Base-by-base conservation (phyloP, 2,113 vertebrate genomes). In the Cyanistes caeruleus region DNA sequence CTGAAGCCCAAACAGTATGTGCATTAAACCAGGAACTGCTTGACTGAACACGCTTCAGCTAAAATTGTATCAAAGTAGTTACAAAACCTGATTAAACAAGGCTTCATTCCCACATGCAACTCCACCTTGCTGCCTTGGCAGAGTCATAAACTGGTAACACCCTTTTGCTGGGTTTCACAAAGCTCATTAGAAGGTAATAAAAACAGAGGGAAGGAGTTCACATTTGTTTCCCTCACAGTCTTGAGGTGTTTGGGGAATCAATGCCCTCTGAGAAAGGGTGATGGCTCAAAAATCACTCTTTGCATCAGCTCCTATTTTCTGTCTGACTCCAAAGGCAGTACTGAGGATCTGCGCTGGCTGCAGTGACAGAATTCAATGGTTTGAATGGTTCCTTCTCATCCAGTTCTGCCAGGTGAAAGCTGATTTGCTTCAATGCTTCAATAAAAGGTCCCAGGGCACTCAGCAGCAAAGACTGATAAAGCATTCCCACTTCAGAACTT, bases 41-140 rank as follows among this genome's bases (percentile, higher is more conserved):
- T 97, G 96, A 96, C 95, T 64, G 86, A 97, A 97, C 97, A 95
- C 28, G 97, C 96, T 96, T 94, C 72, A 93, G 93, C 95, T 97
- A 96, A 97, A 97, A 78, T 93, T 95, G 20, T 94, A 93, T 86
- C 73, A 77, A 97, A 94, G 82, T 68, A 95, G 95, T 97, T 97
- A 97, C 78, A 97, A 96, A 97, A 95, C 95, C 93, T 95, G 95
- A 97, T 96, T 97, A 98, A 97, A 98, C 95, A 97, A 96, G 89
- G 92, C 83, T 95, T 95, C 95, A 93, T 97, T 98, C 96, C 95
- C 97, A 97, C 86, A 91, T 37, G 41, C 53, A 92, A 33, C 98
- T 97, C 97, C 97, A 97, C 98, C 98, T 98, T 96, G 82, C 77
- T 96, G 92, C 64, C 90, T 94, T 98, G 97, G 94, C 97, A 97